Evolutionary conservation across 2,113 vertebrate genomes (phyloP).

Genomic region (Urocitellus parryii): DNA sequence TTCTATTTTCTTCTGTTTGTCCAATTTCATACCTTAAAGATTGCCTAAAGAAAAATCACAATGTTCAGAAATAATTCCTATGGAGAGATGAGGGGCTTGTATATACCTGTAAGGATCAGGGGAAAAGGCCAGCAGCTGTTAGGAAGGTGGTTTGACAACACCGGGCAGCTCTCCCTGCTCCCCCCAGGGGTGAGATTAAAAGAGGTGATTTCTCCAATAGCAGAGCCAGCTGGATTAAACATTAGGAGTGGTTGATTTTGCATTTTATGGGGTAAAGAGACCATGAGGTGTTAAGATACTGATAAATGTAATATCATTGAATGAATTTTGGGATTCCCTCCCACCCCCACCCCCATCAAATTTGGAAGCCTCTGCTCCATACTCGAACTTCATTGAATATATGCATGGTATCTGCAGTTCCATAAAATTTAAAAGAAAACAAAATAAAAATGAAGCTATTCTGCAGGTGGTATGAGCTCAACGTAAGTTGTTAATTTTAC

Average conservation of each 20-base stretch:
- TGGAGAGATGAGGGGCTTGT: neutral
- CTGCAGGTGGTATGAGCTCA: neutral
- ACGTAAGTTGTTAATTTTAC: constrained; percentile 23
- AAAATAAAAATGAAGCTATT: constrained; percentile 50
- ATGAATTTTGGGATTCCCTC: neutral
- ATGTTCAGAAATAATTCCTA: neutral
- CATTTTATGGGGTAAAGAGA: neutral
- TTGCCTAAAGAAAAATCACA: neutral
- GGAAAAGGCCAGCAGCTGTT: neutral
- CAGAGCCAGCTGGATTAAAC: neutral
- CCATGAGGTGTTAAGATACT: neutral
- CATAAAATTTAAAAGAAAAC: constrained; percentile 48
- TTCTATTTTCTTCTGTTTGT: neutral
- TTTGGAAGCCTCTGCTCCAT: neutral
- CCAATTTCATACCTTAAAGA: neutral
- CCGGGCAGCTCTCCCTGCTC: neutral
- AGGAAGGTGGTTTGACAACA: neutral
- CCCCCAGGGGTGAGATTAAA: neutral
- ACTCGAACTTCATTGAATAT: neutral
- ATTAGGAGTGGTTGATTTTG: neutral
- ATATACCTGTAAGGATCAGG: neutral
- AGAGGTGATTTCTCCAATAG: neutral
- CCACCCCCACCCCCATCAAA: neutral
- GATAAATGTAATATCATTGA: neutral
- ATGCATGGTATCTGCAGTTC: neutral